Conservation (phyloP, 2,797 vertebrate species). For the Channa striata region DNA sequence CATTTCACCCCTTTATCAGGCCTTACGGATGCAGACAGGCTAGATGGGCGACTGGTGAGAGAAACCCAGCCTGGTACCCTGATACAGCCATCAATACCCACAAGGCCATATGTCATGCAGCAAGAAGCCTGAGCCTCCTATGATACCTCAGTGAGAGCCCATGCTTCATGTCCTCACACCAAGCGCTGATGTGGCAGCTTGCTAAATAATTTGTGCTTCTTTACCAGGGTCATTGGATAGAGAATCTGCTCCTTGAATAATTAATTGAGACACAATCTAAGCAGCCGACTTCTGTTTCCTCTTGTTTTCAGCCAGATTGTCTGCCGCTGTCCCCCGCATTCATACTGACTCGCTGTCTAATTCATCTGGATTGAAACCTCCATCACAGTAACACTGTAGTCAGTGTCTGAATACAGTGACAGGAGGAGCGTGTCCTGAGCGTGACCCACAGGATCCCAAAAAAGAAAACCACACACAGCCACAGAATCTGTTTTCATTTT, state of each 20-base stretch:
- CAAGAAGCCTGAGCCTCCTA: constrained; percentile 64
- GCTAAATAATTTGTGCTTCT: constrained; percentile 89
- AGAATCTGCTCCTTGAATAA: constrained; percentile 86
- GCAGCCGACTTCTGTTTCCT: constrained; percentile 85
- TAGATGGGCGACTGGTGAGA: constrained; percentile 52
- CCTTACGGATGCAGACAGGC: constrained; percentile 21
- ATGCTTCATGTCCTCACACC: constrained; percentile 78
- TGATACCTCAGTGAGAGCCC: constrained; percentile 75
- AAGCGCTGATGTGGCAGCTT: constrained; percentile 83
- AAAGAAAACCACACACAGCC: constrained; percentile 74
- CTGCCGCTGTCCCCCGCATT: constrained; percentile 64
- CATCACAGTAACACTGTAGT: constrained; percentile 60
- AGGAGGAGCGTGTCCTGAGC: constrained; percentile 70
- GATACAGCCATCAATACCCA: constrained; percentile 82
- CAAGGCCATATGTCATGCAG: constrained; percentile 72
- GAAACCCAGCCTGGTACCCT: constrained; percentile 74
- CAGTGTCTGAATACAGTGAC: constrained; percentile 49
- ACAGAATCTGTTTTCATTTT: constrained; percentile 79
- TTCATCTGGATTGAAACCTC: constrained; percentile 78
- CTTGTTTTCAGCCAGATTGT: constrained; percentile 77
- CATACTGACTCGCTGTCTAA: constrained; percentile 60
- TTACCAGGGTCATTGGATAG: constrained; percentile 88
- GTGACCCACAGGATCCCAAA: constrained; percentile 72
- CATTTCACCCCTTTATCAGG: constrained; percentile 48
- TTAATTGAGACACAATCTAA: constrained; percentile 87